These are phyloP conservation scores for Thelaira solivaga DNA, from an alignment of 2,888 invertebrate genomes.

Conservation along the genomic window DNA sequence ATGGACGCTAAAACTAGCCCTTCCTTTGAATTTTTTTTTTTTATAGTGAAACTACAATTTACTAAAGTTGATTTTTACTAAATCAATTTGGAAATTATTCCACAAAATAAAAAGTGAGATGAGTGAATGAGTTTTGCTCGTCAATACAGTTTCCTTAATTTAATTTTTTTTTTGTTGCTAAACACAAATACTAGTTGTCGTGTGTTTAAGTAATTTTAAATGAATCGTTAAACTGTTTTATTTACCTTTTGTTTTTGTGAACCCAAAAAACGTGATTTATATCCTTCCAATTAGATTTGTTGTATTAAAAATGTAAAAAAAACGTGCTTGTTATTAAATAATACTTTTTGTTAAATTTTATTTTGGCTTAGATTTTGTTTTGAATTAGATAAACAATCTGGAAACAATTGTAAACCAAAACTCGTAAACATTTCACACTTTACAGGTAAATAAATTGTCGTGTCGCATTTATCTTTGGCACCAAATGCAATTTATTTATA, in stretches of 20 bases:
- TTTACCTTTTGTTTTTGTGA: slow-evolving; percentile 51
- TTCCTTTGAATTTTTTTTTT: too few relatives aligned
- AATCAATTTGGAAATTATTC: too few relatives aligned
- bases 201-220: neutral
- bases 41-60: too few relatives aligned
- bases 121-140: too few relatives aligned
- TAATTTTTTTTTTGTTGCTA: neutral
- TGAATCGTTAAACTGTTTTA: slow-evolving; percentile 1
- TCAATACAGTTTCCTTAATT: too few relatives aligned
- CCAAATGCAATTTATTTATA: slow-evolving; percentile 3
- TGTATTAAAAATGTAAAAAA: neutral
- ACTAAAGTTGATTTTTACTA: too few relatives aligned
- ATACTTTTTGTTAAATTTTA: slow-evolving; percentile 15
- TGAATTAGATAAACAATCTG: slow-evolving; percentile 2
- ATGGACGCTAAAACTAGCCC: too few relatives aligned
- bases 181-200: neutral
- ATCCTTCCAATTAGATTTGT: slow-evolving; percentile 39
- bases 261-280: slow-evolving; percentile 48
- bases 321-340: slow-evolving; percentile 3
- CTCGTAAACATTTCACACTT: slow-evolving; percentile 40
- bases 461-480: slow-evolving; percentile 45
- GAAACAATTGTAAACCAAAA: slow-evolving; percentile 24
- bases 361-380: slow-evolving; percentile 22
- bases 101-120: too few relatives aligned
- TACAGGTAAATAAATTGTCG: slow-evolving; percentile 31